phyloP scores from a whole-genome alignment of 2,888 invertebrate species.

The Trichopoda pennipes region DNA sequence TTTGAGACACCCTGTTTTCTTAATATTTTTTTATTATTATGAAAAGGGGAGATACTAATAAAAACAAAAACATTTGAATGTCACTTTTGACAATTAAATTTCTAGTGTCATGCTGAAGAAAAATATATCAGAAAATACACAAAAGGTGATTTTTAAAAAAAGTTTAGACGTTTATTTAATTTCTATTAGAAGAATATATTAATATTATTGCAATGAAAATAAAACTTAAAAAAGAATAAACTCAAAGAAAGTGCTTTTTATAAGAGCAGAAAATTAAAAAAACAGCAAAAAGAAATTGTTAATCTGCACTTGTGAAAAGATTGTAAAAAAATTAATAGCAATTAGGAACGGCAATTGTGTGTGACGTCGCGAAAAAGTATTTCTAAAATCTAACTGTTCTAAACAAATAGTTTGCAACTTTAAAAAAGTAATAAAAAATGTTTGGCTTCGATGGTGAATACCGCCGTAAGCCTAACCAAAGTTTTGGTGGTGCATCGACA shows the following conservation, averaged over 20 bases:
- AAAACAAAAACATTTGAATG: slow-evolving; percentile 37
- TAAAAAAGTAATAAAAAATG: slow-evolving; percentile 78
- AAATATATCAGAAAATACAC: slow-evolving; percentile 28
- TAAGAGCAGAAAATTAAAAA: not conserved
- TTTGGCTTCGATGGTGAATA: slow-evolving; percentile 95
- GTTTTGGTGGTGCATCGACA: slow-evolving; percentile 92
- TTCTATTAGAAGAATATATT: not conserved
- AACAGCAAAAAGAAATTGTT: not conserved
- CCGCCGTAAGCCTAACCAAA: slow-evolving; percentile 92
- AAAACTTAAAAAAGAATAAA: not conserved
- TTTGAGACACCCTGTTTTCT: not conserved
- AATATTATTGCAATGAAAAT: slow-evolving; percentile 4
- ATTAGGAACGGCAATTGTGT: not conserved
- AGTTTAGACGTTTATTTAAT: slow-evolving; percentile 9
- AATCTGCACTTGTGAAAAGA: not conserved
- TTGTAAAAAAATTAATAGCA: not conserved
- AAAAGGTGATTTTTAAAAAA: slow-evolving; percentile 22
- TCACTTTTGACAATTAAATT: slow-evolving; percentile 57
- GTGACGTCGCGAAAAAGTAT: slow-evolving; percentile 8
- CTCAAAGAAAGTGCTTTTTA: not conserved
- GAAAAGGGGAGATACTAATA: not conserved
- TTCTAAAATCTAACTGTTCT: not conserved
- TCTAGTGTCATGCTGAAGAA: slow-evolving; percentile 59
- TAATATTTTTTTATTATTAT: not conserved
- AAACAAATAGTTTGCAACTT: not conserved